A percentile compares a stretch with the other conserved stretches of the same genome.
Conservation (phyloP, 2,888 invertebrate species). For the Ectemnius continuus region DNA sequence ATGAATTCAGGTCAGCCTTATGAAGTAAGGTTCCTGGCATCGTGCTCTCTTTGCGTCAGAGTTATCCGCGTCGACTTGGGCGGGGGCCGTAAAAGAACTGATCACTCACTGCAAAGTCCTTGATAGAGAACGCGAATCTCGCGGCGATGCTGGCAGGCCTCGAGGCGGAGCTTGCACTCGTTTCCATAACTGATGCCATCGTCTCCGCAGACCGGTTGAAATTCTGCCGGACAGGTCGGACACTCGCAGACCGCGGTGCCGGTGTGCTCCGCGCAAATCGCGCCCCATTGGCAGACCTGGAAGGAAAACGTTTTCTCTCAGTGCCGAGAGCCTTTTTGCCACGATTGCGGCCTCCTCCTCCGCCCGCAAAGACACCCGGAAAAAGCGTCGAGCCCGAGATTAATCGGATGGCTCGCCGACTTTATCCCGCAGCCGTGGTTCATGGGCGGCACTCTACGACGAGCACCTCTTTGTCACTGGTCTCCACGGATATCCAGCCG, state of each 20-base stretch:
- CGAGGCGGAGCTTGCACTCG: conserved; percentile 89
- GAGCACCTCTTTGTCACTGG: conserved; percentile 32
- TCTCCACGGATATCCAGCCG: conserved; percentile 22
- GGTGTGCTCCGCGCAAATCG: conserved; percentile 84
- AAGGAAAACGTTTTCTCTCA: too few species aligned
- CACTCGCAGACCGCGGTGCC: conserved; percentile 90
- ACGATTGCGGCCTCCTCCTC: neutral
- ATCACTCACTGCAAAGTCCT: conserved; percentile 90
- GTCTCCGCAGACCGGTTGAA: conserved; percentile 90
- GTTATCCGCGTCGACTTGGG: neutral
- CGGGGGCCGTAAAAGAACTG: neutral
- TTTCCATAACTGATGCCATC: conserved; percentile 91
- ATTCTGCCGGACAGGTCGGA: conserved; percentile 90
- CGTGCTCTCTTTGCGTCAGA: neutral
- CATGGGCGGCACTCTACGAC: conserved; percentile 18
- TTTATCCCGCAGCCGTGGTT: conserved; percentile 1
- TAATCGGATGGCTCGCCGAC: conserved; percentile 40
- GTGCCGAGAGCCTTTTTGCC: neutral
- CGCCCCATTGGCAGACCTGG: conserved; percentile 88
- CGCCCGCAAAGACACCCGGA: neutral
- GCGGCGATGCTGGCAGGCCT: conserved; percentile 87
- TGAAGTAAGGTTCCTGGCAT: neutral
- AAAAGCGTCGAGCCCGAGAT: conserved; percentile 32
- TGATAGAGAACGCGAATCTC: conserved; percentile 88
- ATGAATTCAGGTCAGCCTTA: neutral